phyloP scores from a whole-genome alignment of 2,113 vertebrate species.

The Hippopotamus amphibius region DNA sequence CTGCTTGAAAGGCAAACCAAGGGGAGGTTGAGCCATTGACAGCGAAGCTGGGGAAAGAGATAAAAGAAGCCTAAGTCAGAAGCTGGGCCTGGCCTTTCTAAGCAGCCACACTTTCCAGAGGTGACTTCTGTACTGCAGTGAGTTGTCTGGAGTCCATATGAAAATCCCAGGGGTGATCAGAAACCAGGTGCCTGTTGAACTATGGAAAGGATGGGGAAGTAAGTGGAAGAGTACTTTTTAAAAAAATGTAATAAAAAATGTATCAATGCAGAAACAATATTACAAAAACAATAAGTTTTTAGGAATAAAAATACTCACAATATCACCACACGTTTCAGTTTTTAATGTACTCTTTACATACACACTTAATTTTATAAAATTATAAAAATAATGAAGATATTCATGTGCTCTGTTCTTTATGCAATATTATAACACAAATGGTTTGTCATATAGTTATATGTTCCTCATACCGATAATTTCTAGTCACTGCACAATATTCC shows the following conservation, averaged over 20 bases:
- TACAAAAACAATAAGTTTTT: constrained; percentile 25
- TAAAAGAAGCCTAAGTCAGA: background rate
- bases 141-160: background rate
- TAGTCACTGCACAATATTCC: background rate
- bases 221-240: background rate
- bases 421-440: background rate
- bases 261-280: background rate
- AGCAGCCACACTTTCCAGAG: background rate
- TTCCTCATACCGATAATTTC: constrained; percentile 26
- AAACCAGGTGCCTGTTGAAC: background rate
- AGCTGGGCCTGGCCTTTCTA: background rate
- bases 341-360: background rate
- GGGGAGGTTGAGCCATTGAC: background rate
- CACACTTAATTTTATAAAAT: constrained; percentile 11
- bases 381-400: constrained; percentile 19
- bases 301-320: constrained; percentile 33
- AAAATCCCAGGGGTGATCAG: background rate
- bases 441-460: background rate
- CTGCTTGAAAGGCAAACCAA: constrained; percentile 52
- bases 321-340: background rate
- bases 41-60: constrained; percentile 27
- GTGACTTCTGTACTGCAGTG: background rate
- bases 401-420: background rate
- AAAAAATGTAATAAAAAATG: constrained; percentile 9
- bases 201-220: background rate